A percentile compares a stretch with the other conserved stretches of the same genome.
Conservation (phyloP, 1,140 invertebrate genomes). For the Drosophila saltans region DNA sequence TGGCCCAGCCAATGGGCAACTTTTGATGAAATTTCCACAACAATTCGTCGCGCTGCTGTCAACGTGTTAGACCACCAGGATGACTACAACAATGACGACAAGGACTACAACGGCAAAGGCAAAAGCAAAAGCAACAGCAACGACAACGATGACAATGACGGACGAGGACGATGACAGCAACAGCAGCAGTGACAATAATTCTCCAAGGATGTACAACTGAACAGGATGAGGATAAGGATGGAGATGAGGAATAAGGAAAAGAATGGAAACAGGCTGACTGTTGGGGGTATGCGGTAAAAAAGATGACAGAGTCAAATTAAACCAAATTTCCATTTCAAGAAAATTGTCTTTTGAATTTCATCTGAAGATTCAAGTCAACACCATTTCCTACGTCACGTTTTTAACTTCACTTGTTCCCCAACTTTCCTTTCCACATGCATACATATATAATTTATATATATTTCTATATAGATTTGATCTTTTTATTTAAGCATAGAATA, state of each 20-base stretch:
- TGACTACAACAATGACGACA: conserved; percentile 26
- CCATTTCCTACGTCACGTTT: conserved; percentile 4
- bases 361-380: conserved; percentile 3
- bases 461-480: background rate
- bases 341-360: background rate
- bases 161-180: background rate
- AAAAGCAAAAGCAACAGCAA: background rate
- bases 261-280: background rate
- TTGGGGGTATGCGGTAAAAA: background rate
- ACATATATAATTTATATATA: background rate
- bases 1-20: conserved; percentile 40
- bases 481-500: conserved; percentile 22
- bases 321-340: conserved; percentile 1
- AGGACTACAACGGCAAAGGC: conserved; percentile 9
- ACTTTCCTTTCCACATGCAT: too few species aligned
- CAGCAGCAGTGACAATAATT: conserved; percentile 36
- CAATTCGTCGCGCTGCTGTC: conserved; percentile 21
- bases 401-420: background rate
- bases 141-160: background rate
- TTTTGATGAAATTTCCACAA: conserved; percentile 60
- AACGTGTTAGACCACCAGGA: conserved; percentile 25
- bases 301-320: conserved; percentile 12
- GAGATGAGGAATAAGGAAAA: background rate
- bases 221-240: conserved; percentile 21
- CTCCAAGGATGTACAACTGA: conserved; percentile 55